phyloP scores from a whole-genome alignment of 2,888 invertebrate species.

The Sarcophaga rosellei region DNA sequence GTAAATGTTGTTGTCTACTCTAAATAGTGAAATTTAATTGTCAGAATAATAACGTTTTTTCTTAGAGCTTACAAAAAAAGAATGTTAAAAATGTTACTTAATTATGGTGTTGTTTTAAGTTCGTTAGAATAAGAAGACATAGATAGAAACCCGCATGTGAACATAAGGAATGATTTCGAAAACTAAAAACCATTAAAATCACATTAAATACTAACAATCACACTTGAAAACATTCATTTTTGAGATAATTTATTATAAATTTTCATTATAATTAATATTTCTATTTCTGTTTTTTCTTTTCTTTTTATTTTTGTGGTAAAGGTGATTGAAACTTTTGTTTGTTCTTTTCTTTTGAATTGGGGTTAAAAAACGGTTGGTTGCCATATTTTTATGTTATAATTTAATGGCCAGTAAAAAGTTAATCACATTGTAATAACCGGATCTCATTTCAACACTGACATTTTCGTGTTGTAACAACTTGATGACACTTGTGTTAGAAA shows the following conservation, averaged over 20 bases:
- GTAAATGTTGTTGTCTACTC: background rate
- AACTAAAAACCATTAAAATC: background rate
- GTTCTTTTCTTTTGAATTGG: background rate
- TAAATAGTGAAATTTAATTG: constrained; percentile 34
- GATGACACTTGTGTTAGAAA: background rate
- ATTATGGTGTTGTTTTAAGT: background rate
- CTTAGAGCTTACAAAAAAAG: background rate
- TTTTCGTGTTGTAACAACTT: background rate
- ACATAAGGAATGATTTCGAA: background rate
- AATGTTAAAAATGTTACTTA: background rate
- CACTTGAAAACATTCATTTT: background rate
- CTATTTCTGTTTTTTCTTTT: background rate
- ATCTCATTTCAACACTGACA: background rate
- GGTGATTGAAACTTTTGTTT: background rate
- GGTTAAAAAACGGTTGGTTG: constrained; percentile 11
- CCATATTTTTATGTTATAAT: background rate
- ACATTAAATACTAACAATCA: background rate
- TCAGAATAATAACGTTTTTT: constrained; percentile 10
- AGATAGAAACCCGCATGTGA: background rate
- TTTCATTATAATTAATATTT: too few species aligned
- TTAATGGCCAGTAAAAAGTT: background rate
- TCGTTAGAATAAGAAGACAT: background rate
- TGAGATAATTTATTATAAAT: background rate
- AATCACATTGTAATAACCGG: background rate
- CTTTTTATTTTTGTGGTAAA: background rate